These are phyloP conservation scores for Hylaea fasciaria DNA, from an alignment of 2,888 invertebrate species.

Conservation along the genomic window DNA sequence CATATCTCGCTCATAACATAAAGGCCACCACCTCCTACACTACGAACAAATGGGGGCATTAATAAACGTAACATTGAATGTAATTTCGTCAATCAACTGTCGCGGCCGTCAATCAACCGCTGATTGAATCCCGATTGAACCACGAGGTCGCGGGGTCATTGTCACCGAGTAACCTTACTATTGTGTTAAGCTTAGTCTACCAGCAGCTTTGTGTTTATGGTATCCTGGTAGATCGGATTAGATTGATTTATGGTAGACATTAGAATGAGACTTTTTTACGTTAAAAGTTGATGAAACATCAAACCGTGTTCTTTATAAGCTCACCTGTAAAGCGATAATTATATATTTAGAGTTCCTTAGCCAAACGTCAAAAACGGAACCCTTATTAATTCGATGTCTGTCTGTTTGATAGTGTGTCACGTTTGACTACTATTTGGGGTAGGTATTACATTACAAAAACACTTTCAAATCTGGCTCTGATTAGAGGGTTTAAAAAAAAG, in stretches of 20 bases:
- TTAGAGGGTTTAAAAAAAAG: too few species aligned
- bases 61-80: slow-evolving; percentile 38
- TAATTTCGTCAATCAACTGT: slow-evolving; percentile 53
- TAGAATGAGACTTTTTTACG: neutral
- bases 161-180: slow-evolving; percentile 34
- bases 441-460: too few species aligned
- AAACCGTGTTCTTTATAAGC: too few species aligned
- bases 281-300: too few species aligned
- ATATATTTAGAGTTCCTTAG: too few species aligned
- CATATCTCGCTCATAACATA: neutral
- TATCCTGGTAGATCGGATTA: slow-evolving; percentile 2
- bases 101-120: slow-evolving; percentile 50
- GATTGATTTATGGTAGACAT: neutral
- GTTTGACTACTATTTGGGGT: too few species aligned
- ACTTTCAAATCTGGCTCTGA: too few species aligned
- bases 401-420: too few species aligned
- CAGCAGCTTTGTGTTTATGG: slow-evolving; percentile 4
- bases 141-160: slow-evolving; percentile 45
- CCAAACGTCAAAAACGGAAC: too few species aligned
- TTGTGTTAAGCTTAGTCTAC: slow-evolving; percentile 8
- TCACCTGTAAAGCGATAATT: too few species aligned
- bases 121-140: slow-evolving; percentile 51
- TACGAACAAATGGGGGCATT: slow-evolving; percentile 28
- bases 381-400: too few species aligned
- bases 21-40: slow-evolving; percentile 12